These are phyloP conservation scores for Aegithalos caudatus DNA, from an alignment of 2,113 vertebrate genomes.

Conservation along the genomic window DNA sequence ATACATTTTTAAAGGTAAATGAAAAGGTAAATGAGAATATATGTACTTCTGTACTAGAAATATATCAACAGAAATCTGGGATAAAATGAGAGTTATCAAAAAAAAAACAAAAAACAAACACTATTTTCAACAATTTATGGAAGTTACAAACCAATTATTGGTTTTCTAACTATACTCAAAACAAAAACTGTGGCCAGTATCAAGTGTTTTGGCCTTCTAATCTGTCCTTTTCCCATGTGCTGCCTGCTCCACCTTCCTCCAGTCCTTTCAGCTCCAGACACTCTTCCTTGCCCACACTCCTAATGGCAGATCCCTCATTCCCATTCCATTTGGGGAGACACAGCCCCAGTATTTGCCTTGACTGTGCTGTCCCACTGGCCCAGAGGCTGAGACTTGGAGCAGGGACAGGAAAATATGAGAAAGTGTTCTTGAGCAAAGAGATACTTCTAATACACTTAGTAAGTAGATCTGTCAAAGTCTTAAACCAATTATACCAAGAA, in stretches of 20 bases:
- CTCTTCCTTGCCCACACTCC: background rate
- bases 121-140: background rate
- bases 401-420: background rate
- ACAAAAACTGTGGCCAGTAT: background rate
- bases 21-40: background rate
- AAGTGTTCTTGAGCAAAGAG: background rate
- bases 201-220: background rate
- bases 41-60: background rate
- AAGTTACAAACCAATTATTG: background rate
- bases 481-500: background rate
- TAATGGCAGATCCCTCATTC: background rate
- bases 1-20: background rate
- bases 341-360: background rate
- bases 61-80: background rate
- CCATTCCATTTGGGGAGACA: background rate
- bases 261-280: background rate
- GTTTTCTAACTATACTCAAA: background rate
- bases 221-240: background rate
- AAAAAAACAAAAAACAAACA: too few relatives aligned
- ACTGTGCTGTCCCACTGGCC: background rate
- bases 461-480: background rate
- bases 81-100: background rate
- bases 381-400: background rate
- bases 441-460: background rate
- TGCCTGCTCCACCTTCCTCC: background rate